Evolutionary conservation across 2,113 vertebrate genomes (phyloP).

Genomic region (Ciconia boyciana): DNA sequence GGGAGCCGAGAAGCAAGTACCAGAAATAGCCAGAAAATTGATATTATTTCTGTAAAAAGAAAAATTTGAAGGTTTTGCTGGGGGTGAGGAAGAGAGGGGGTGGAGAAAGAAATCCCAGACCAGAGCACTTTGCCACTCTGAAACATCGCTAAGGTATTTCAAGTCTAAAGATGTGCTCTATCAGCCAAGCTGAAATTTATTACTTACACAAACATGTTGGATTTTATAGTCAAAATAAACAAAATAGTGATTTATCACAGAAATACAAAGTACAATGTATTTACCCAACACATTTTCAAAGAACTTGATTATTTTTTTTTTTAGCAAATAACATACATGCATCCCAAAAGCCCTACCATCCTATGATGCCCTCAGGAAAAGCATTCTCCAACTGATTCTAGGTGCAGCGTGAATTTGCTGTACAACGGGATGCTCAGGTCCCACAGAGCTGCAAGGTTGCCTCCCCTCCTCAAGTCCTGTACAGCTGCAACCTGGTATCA

Average conservation of each 20-base stretch:
- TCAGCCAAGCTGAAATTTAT: neutral
- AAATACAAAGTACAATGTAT: neutral
- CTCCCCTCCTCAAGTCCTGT: neutral
- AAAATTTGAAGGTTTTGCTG: neutral
- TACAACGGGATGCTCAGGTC: neutral
- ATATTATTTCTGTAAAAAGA: slow-evolving; percentile 16
- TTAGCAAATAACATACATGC: neutral
- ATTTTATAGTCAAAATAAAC: neutral
- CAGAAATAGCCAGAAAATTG: slow-evolving; percentile 22
- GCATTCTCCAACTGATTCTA: neutral
- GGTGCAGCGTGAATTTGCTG: neutral
- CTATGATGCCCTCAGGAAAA: neutral
- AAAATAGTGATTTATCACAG: neutral
- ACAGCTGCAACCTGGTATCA: neutral
- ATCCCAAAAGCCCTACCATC: neutral
- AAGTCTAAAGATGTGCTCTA: neutral
- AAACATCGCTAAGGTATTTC: neutral
- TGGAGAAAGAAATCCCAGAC: neutral
- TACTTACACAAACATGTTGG: neutral
- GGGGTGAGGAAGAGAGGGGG: neutral
- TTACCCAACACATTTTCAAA: neutral
- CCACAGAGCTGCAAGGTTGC: neutral
- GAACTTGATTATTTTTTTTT: neutral
- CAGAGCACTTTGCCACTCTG: neutral
- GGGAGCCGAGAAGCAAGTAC: neutral